phyloP scores from a whole-genome alignment of 2,888 invertebrate genomes.

The Camponotus fellah region DNA sequence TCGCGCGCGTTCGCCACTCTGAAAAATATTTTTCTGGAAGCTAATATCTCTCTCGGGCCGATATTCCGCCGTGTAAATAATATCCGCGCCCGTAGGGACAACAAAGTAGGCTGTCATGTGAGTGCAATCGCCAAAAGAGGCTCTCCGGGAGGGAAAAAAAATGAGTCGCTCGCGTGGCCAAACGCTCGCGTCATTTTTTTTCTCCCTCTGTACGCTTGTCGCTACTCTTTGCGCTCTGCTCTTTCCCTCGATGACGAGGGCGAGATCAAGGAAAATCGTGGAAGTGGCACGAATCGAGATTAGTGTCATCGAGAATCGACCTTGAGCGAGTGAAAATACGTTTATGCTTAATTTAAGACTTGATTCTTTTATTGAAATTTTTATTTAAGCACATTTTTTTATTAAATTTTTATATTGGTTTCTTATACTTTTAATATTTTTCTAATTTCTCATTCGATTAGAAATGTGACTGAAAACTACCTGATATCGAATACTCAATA shows the following conservation, averaged over 20 bases:
- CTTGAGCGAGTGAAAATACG: not conserved
- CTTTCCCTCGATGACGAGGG: not conserved
- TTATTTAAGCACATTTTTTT: too few relatives aligned
- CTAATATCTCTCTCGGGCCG: conserved; percentile 75
- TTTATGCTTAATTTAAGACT: not conserved
- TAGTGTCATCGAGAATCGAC: not conserved
- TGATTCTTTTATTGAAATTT: not conserved
- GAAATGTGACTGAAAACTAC: not conserved
- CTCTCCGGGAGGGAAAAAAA: conserved; percentile 24
- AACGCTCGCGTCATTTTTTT: conserved; percentile 46
- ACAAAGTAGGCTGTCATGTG: conserved; percentile 67
- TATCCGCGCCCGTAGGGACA: conserved; percentile 61
- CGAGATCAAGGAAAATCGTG: conserved; percentile 7
- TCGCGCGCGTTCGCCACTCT: conserved; percentile 59
- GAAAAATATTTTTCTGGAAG: conserved; percentile 78
- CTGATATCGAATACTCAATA: not conserved
- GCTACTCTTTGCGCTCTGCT: conserved; percentile 7
- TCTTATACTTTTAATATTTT: not conserved
- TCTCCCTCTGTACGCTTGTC: not conserved
- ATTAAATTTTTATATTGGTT: not conserved
- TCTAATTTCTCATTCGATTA: not conserved
- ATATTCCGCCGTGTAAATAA: conserved; percentile 74
- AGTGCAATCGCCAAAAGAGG: conserved; percentile 60
- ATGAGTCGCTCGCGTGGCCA: conserved; percentile 42
- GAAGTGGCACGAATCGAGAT: conserved; percentile 6